A percentile compares a stretch with the other conserved stretches of the same genome.
Conservation (phyloP, 2,888 invertebrate species). For the Caenorhabditis imperialis region DNA sequence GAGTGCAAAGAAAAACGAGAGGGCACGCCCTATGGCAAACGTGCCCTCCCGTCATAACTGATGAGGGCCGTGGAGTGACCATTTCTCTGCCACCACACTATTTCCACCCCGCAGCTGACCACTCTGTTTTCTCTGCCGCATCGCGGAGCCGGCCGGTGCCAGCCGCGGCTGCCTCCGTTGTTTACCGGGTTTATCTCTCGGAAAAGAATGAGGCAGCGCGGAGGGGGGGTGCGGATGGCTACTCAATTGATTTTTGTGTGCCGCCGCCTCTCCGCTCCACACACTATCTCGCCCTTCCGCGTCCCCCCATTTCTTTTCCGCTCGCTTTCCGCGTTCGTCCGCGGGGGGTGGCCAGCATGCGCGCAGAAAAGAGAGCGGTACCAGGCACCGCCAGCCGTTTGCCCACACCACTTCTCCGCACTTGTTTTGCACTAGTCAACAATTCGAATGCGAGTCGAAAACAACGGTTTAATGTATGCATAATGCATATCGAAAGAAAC, state of each 20-base stretch:
- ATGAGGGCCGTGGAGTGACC: slow-evolving; percentile 42
- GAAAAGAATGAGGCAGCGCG: slow-evolving; percentile 38
- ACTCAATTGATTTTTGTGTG: slow-evolving; percentile 48
- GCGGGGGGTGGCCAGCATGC: slow-evolving; percentile 43
- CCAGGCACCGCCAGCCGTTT: slow-evolving; percentile 54
- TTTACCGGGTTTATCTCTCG: slow-evolving; percentile 56
- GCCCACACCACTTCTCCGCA: slow-evolving; percentile 56
- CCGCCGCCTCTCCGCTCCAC: slow-evolving; percentile 24
- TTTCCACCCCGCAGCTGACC: slow-evolving; percentile 53
- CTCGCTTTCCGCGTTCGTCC: slow-evolving; percentile 43
- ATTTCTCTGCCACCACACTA: slow-evolving; percentile 22
- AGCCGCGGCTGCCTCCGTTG: slow-evolving; percentile 54
- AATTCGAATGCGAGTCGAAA: slow-evolving; percentile 51
- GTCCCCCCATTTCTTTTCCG: slow-evolving; percentile 13
- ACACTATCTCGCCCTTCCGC: slow-evolving; percentile 22
- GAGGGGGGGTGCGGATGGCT: slow-evolving; percentile 39
- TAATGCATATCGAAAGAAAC: slow-evolving; percentile 39
- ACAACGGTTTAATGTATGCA: slow-evolving; percentile 54
- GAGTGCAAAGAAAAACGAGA: slow-evolving; percentile 46
- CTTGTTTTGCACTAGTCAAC: slow-evolving; percentile 62
- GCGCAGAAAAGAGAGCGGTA: slow-evolving; percentile 46
- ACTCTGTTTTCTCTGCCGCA: slow-evolving; percentile 48
- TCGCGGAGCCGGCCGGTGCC: slow-evolving; percentile 55
- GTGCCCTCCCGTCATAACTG: slow-evolving; percentile 53
- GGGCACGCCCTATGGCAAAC: slow-evolving; percentile 55